Percentiles rank a stretch among this genome's conserved stretches.
These are phyloP conservation scores for Tenualosa ilisha DNA, from an alignment of 2,797 vertebrate species.

Conservation along the genomic window DNA sequence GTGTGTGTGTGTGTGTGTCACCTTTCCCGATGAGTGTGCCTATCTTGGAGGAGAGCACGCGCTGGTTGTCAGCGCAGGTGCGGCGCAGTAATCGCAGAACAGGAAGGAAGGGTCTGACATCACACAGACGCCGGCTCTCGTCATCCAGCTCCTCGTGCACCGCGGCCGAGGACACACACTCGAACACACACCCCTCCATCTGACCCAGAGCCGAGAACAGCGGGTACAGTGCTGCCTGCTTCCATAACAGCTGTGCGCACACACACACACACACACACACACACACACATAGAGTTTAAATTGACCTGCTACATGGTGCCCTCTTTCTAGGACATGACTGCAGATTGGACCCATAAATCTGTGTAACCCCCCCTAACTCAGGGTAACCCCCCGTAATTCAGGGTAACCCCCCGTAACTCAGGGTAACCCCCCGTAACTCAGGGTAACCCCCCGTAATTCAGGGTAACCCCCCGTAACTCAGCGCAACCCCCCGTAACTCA, in stretches of 20 bases:
- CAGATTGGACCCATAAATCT: no score
- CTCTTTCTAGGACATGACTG: slow-evolving; percentile 66
- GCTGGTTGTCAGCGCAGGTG: slow-evolving; percentile 92
- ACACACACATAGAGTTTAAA: background rate
- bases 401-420: no score
- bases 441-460: no score
- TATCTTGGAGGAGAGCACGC: slow-evolving; percentile 93
- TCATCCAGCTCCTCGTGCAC: slow-evolving; percentile 97
- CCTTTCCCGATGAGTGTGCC: slow-evolving; percentile 97
- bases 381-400: no score
- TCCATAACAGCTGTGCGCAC: slow-evolving; percentile 89
- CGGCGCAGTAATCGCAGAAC: slow-evolving; percentile 91
- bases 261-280: slow-evolving; percentile 21
- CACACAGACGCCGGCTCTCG: slow-evolving; percentile 92
- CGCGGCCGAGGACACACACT: slow-evolving; percentile 95
- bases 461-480: no score
- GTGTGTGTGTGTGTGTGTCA: slow-evolving; percentile 53
- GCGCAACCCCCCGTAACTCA: no score
- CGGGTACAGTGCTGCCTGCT: slow-evolving; percentile 92
- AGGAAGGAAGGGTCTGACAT: slow-evolving; percentile 94
- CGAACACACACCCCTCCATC: slow-evolving; percentile 97
- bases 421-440: no score
- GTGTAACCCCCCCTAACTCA: no score
- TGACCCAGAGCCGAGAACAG: slow-evolving; percentile 90
- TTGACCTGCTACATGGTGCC: slow-evolving; percentile 62